phyloP scores from a whole-genome alignment of 2,797 vertebrate species.

The Choloepus didactylus region DNA sequence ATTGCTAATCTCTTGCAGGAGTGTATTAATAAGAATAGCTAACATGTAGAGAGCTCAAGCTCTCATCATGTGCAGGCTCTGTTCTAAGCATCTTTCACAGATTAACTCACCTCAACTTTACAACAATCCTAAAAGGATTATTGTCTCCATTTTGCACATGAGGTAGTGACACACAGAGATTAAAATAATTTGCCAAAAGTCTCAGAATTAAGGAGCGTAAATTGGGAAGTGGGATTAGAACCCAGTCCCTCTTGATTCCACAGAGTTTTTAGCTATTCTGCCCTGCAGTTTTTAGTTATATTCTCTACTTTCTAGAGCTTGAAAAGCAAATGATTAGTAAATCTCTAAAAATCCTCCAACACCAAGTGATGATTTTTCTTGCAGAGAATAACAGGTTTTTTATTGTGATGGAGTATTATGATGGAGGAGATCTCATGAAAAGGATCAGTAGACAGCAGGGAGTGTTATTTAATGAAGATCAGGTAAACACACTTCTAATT shows the following conservation, averaged over 20 bases:
- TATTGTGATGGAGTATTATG: slow-evolving; percentile 97
- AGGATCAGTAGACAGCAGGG: slow-evolving; percentile 93
- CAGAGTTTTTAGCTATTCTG: background rate
- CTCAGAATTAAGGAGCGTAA: background rate
- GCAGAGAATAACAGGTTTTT: slow-evolving; percentile 91
- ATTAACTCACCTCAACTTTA: slow-evolving; percentile 17
- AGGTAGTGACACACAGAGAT: background rate
- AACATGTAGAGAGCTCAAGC: background rate
- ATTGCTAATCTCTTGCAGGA: slow-evolving; percentile 13
- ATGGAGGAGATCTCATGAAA: slow-evolving; percentile 94
- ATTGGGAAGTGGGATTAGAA: background rate
- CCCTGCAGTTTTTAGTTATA: background rate
- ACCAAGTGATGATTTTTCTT: slow-evolving; percentile 71
- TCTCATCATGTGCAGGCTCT: background rate
- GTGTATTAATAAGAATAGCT: background rate
- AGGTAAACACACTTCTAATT: slow-evolving; percentile 87
- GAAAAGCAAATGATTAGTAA: background rate
- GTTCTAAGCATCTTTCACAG: background rate
- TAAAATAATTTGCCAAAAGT: slow-evolving; percentile 40
- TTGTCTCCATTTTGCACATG: slow-evolving; percentile 18
- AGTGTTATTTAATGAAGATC: slow-evolving; percentile 92
- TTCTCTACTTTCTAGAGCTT: background rate
- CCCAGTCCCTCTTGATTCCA: background rate
- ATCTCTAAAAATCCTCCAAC: background rate
- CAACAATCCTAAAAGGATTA: background rate